Evolutionary conservation across 2,113 vertebrate genomes (phyloP).

Genomic region (human): GRCh38 chr6:52888501-52889000

Average conservation of each 20-base stretch:
- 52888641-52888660: neutral
- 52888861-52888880: neutral
- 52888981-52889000: neutral
- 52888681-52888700: neutral
- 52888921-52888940: neutral
- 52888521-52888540: neutral
- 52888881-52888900: neutral
- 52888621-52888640: neutral
- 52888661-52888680: neutral
- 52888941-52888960: neutral
- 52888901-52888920: neutral
- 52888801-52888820: neutral
- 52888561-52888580: neutral
- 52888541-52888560: neutral
- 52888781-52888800: neutral
- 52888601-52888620: neutral
- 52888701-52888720: neutral
- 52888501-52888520: rapidly evolving
- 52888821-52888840: neutral
- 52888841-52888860: neutral
- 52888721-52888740: neutral
- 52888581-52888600: neutral
- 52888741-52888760: neutral
- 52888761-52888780: neutral
- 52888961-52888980: neutral